phyloP scores from a whole-genome alignment of 53 echinoderm and acorn worm species.

The Apostichopus leukothele region DNA sequence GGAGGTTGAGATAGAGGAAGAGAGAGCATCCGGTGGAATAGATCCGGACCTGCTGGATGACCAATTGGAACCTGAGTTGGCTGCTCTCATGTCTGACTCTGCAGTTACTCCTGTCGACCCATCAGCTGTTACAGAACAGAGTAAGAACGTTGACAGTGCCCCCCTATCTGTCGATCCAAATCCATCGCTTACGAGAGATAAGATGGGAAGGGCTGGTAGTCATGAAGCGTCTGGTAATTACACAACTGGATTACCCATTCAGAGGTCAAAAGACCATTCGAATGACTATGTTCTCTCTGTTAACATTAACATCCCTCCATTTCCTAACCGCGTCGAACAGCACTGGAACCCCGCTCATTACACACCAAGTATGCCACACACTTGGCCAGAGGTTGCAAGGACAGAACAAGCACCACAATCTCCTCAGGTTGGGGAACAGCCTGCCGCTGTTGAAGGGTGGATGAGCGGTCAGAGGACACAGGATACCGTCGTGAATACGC shows the following conservation, averaged over 20 bases:
- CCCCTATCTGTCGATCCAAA: neutral
- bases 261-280: slow-evolving; percentile 33
- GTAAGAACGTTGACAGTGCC: neutral
- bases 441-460: neutral
- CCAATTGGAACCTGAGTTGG: slow-evolving; percentile 67
- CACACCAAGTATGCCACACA: neutral
- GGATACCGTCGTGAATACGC: neutral
- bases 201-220: neutral
- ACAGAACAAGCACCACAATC: neutral
- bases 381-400: neutral
- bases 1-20: neutral
- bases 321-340: slow-evolving; percentile 24
- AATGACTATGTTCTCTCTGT: slow-evolving; percentile 49
- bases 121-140: neutral
- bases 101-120: slow-evolving; percentile 20
- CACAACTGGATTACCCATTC: neutral
- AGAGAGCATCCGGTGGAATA: neutral
- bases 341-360: slow-evolving; percentile 9
- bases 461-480: neutral
- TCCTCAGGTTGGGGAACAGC: neutral
- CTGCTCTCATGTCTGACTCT: slow-evolving; percentile 67
- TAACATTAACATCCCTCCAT: slow-evolving; percentile 49
- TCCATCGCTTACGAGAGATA: neutral
- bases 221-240: neutral
- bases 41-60: slow-evolving; percentile 77